Conservation (phyloP, 1,140 invertebrate genomes). For the Atopsyche davidsoni region DNA sequence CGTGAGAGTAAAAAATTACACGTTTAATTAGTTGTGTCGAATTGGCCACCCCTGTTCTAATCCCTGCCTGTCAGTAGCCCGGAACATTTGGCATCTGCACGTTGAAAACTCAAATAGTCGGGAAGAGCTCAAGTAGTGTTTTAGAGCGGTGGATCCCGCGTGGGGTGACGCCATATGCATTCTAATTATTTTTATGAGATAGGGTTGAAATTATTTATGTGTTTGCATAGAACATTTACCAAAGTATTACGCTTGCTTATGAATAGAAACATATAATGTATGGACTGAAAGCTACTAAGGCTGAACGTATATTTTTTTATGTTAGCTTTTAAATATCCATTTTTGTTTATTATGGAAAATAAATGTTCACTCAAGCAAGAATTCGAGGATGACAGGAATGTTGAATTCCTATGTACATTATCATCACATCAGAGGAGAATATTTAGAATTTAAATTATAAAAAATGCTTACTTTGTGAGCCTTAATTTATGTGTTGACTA, state of each 20-base stretch:
- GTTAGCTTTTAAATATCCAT: too few species aligned
- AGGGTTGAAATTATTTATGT: conserved; percentile 31
- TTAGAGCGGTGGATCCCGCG: conserved; percentile 15
- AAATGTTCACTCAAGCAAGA: too few species aligned
- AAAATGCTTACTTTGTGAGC: background rate
- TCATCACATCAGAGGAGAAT: too few species aligned
- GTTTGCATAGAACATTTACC: conserved; percentile 19
- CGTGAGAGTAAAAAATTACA: too few species aligned
- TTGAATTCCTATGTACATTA: too few species aligned
- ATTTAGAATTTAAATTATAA: background rate
- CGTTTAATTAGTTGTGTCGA: too few species aligned
- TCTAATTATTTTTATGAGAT: conserved; percentile 31
- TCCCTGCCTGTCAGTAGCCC: background rate
- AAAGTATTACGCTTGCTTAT: conserved; percentile 9
- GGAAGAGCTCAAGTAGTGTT: conserved; percentile 28
- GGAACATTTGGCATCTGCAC: conserved; percentile 9
- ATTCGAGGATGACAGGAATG: too few species aligned
- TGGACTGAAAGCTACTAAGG: too few species aligned
- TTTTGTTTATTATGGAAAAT: too few species aligned
- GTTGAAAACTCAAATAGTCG: too few species aligned
- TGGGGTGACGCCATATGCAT: conserved; percentile 23
- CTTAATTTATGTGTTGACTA: background rate
- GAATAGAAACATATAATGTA: conserved; percentile 28
- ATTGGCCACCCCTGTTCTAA: too few species aligned
- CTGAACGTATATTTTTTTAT: too few species aligned